Percentiles rank a stretch among this genome's conserved stretches.
These are phyloP conservation scores for Ephestia elutella DNA, from an alignment of 1,140 invertebrate species.

Conservation along the genomic window DNA sequence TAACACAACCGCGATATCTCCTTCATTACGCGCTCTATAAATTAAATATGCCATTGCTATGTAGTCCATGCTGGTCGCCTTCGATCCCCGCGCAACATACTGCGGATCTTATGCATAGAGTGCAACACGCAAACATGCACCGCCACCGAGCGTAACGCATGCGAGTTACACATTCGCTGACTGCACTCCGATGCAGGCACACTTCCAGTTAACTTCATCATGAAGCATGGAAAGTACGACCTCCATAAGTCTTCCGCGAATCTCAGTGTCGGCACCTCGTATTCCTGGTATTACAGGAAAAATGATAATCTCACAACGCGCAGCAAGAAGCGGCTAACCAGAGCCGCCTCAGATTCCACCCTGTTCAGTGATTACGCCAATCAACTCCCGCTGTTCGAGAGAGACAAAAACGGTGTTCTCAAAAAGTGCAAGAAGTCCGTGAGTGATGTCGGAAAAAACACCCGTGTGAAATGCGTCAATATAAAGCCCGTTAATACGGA, in stretches of 20 bases:
- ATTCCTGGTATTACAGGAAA: constrained; percentile 71
- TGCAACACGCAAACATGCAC: constrained; percentile 43
- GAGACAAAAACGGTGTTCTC: constrained; percentile 33
- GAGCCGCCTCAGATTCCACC: constrained; percentile 66
- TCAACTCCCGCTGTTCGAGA: constrained; percentile 69
- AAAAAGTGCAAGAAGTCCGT: constrained; percentile 57
- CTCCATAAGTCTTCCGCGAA: constrained; percentile 72
- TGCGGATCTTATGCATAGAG: constrained; percentile 45
- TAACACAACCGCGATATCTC: constrained; percentile 41
- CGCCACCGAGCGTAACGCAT: constrained; percentile 48
- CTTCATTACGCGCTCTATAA: constrained; percentile 57
- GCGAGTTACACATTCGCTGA: constrained; percentile 48
- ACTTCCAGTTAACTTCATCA: constrained; percentile 46
- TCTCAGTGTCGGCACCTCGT: constrained; percentile 64
- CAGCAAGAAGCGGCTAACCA: constrained; percentile 46
- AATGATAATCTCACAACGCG: constrained; percentile 48
- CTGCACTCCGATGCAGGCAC: constrained; percentile 42
- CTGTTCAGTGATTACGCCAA: constrained; percentile 73
- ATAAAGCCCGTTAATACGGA: constrained; percentile 58
- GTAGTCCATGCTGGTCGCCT: constrained; percentile 22
- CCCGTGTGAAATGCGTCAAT: constrained; percentile 49
- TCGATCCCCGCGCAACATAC: constrained; percentile 16
- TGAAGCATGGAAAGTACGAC: constrained; percentile 78
- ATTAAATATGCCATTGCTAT: constrained; percentile 54
- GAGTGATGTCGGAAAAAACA: constrained; percentile 52